Conservation (phyloP, 2,113 vertebrate genomes). For the Tupaia tana region DNA sequence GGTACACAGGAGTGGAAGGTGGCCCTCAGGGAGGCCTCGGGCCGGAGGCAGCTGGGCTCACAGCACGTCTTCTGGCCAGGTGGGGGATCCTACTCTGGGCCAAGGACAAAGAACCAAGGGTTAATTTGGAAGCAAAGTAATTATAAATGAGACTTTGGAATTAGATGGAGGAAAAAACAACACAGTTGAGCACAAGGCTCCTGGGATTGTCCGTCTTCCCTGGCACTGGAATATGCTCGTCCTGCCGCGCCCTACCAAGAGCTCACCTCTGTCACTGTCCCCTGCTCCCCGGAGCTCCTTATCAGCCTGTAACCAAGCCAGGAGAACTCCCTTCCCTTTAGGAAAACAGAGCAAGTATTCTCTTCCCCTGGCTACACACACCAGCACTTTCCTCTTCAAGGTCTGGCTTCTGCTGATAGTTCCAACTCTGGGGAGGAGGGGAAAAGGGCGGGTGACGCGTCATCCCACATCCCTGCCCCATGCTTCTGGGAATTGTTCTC, state of each 20-base stretch:
- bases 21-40: not conserved
- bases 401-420: slow-evolving; percentile 68
- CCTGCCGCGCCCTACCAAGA: fast-evolving
- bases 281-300: slow-evolving; percentile 7
- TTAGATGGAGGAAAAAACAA: not conserved
- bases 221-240: not conserved
- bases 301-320: slow-evolving; percentile 22
- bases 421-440: not conserved
- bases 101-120: not conserved
- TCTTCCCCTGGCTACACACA: slow-evolving; percentile 35
- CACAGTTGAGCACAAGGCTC: not conserved
- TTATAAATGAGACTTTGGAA: not conserved
- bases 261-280: not conserved
- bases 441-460: not conserved
- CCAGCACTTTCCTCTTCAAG: slow-evolving; percentile 67
- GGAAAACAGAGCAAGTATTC: slow-evolving; percentile 64
- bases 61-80: not conserved
- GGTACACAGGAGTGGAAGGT: not conserved
- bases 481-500: slow-evolving; percentile 69
- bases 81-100: not conserved
- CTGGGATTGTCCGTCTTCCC: not conserved
- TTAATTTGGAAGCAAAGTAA: not conserved
- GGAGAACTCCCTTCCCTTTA: not conserved
- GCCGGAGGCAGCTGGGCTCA: not conserved
- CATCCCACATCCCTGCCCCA: not conserved